Evolutionary conservation across 2,797 vertebrate species (phyloP).

Genomic region (Fringilla coelebs): DNA sequence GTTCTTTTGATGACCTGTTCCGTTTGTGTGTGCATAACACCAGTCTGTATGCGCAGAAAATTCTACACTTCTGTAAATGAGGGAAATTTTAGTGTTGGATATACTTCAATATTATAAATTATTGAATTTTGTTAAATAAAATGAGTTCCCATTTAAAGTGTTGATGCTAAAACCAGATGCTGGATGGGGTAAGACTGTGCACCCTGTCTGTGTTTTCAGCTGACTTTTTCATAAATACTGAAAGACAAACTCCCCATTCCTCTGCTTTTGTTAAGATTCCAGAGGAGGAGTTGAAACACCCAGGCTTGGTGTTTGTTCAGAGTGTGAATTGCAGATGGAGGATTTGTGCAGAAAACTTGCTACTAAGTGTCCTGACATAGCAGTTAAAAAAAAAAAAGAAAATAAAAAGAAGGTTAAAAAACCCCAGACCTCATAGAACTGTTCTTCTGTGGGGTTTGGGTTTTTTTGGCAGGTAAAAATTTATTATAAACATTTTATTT

Average conservation of each 20-base stretch:
- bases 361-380: background rate
- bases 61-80: conserved; percentile 73
- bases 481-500: background rate
- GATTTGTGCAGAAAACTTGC: background rate
- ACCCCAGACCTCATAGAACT: background rate
- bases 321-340: background rate
- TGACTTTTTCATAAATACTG: conserved; percentile 8
- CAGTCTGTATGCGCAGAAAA: conserved; percentile 68
- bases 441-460: background rate
- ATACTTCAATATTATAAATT: conserved; percentile 87
- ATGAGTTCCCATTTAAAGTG: conserved; percentile 45
- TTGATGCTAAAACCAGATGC: conserved; percentile 44
- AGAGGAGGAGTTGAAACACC: background rate
- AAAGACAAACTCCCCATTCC: background rate
- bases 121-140: conserved; percentile 76
- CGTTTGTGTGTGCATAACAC: conserved; percentile 42
- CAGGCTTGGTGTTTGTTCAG: background rate
- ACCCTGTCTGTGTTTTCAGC: conserved; percentile 30
- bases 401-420: background rate
- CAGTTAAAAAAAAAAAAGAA: background rate
- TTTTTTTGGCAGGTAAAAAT: background rate
- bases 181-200: background rate
- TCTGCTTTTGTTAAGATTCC: background rate
- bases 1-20: conserved; percentile 91
- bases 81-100: conserved; percentile 76